These are phyloP conservation scores for Ranitomeya variabilis DNA, from an alignment of 2,113 vertebrate species.

Conservation along the genomic window DNA sequence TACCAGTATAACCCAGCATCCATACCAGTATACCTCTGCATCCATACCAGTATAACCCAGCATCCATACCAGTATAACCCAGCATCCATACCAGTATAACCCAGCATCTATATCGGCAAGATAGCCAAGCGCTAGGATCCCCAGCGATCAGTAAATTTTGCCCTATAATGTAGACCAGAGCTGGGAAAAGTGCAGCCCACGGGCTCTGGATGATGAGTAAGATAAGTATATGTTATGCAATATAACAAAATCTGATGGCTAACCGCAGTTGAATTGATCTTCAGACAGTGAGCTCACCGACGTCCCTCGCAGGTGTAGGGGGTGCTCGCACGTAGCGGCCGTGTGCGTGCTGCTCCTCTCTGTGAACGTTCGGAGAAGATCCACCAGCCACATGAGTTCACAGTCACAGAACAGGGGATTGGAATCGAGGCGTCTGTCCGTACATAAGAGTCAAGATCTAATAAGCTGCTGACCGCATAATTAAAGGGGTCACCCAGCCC, in stretches of 20 bases:
- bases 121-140: too few species aligned
- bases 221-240: not conserved
- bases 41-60: too few species aligned
- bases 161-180: too few species aligned
- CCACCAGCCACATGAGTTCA: slow-evolving; percentile 86
- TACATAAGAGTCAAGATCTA: not conserved
- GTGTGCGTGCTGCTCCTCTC: slow-evolving; percentile 85
- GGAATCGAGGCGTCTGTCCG: slow-evolving; percentile 83
- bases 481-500: too few species aligned
- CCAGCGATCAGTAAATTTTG: too few species aligned
- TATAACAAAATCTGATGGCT: slow-evolving; percentile 15
- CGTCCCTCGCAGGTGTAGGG: slow-evolving; percentile 79
- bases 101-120: too few species aligned
- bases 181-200: too few species aligned
- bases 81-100: too few species aligned
- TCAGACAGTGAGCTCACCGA: slow-evolving; percentile 79
- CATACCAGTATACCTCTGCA: too few species aligned
- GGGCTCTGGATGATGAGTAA: not conserved
- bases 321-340: slow-evolving; percentile 84
- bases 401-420: slow-evolving; percentile 86
- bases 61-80: too few species aligned
- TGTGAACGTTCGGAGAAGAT: slow-evolving; percentile 79
- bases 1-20: too few species aligned
- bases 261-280: slow-evolving; percentile 85
- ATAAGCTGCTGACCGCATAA: not conserved